Conservation (phyloP, 2,113 vertebrate species). For the Forbesichthys agassizii region DNA sequence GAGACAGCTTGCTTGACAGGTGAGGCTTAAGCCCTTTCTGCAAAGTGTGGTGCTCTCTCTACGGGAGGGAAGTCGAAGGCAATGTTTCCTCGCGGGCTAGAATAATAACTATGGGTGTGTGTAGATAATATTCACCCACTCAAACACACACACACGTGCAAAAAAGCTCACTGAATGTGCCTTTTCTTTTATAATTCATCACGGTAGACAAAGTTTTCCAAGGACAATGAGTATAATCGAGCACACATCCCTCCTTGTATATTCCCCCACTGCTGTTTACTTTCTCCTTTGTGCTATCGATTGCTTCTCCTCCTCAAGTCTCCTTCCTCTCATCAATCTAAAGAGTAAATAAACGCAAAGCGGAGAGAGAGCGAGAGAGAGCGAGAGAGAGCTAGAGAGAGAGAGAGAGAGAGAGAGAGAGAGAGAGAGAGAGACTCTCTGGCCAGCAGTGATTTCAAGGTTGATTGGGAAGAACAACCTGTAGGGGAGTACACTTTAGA, state of each 20-base stretch:
- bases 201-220: conserved; percentile 43
- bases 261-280: conserved; percentile 48
- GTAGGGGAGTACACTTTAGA: conserved; percentile 53
- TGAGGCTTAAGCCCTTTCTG: conserved; percentile 34
- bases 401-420: conserved; percentile 3
- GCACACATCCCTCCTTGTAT: neutral
- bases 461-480: conserved; percentile 75
- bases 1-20: conserved; percentile 54
- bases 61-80: neutral
- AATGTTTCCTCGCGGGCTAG: neutral
- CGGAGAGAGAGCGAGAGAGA: conserved; percentile 28
- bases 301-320: conserved; percentile 62
- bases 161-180: conserved; percentile 9
- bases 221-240: conserved; percentile 49
- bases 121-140: neutral
- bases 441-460: conserved; percentile 75
- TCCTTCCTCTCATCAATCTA: conserved; percentile 65
- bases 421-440: conserved; percentile 32
- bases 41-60: conserved; percentile 6
- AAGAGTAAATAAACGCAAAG: conserved; percentile 72
- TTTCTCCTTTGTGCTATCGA: conserved; percentile 68
- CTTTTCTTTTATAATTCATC: conserved; percentile 12
- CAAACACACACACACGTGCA: conserved; percentile 10
- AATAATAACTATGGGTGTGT: conserved; percentile 7
- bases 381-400: conserved; percentile 22